Evolutionary conservation across 2,113 vertebrate species (phyloP), one percentile per base, ranked within the genome.

Genomic region (Prunella fulvescens): DNA sequence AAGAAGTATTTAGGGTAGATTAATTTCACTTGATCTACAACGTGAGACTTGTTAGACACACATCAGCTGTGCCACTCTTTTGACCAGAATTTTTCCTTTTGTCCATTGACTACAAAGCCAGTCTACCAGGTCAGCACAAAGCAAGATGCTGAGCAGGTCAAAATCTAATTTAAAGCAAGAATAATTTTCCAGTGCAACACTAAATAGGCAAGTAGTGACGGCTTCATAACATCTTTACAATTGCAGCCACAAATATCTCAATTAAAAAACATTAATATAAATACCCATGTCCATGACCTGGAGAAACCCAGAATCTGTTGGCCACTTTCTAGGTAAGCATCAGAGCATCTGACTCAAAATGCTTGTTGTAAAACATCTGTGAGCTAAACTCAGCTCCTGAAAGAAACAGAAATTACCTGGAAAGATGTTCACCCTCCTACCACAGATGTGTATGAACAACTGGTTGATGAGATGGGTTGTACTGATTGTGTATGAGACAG

Each of bases 361-460:
- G 7, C 19, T 35, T 65, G 20, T n/a, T 70, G 17, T 22, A 42
- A 86, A 86, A 67, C 3, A 47, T 2, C 31, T 47, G n/a, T 39
- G 58, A 72, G 19, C 8, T 51, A 81, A 91, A 62, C 18, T 91
- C 42, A 77, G 39, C 11, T 72, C 39, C 39, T 64, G 53, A 42
- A 85, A 81, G 51, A 81, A 61, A 62, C 4, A 62, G 17, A 29
- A 50, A 4, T 62, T 25, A 57, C 37, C 40, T 62, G 58, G 48
- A 24, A 58, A 77, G 53, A 62, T 39, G 16, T 4, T 81, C n/a
- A 42, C 39, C 42, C 39, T 53, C 31, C 20, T 22, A 23, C 39
- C 35, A 31, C 1, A 7, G 24, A 16, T 64, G 39, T 44, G 31
- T 44, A 28, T 10, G 16, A 85, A 42, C 0, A 0, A 57, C 26